Percentiles rank a stretch among this genome's conserved stretches.
These are phyloP conservation scores for Papilio machaon DNA, from an alignment of 1,140 invertebrate species.

Conservation along the genomic window DNA sequence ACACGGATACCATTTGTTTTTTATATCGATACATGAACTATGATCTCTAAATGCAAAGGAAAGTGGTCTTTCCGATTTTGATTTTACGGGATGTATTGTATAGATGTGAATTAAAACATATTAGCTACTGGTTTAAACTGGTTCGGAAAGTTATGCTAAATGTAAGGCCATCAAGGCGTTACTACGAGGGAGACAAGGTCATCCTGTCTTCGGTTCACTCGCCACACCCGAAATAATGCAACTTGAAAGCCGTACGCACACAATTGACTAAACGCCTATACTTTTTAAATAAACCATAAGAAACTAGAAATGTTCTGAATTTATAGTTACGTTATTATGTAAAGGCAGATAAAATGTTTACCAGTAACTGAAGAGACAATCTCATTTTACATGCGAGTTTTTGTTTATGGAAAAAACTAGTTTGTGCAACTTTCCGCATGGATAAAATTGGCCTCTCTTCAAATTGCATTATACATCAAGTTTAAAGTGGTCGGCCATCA, in stretches of 20 bases:
- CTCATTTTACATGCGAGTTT: background rate
- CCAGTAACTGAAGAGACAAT: background rate
- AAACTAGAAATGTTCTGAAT: background rate
- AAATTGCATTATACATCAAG: conserved; percentile 3
- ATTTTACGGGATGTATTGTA: conserved; percentile 14
- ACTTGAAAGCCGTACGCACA: background rate
- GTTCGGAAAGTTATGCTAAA: conserved; percentile 17
- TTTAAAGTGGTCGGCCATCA: conserved; percentile 10
- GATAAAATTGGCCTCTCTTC: conserved; percentile 21
- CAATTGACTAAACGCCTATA: background rate
- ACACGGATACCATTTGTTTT: conserved; percentile 16
- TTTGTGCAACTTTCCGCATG: conserved; percentile 1
- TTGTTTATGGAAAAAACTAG: background rate
- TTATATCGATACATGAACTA: background rate
- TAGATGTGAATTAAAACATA: background rate
- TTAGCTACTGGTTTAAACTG: conserved; percentile 27
- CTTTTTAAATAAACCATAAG: background rate
- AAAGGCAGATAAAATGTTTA: background rate
- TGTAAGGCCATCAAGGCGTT: conserved; percentile 27
- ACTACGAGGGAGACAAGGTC: conserved; percentile 25
- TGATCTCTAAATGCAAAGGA: background rate
- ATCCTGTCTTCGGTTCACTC: background rate
- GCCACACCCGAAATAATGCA: conserved; percentile 19
- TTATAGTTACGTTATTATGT: background rate
- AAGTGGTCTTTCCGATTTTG: conserved; percentile 15